Evolutionary conservation across 37 sponge, comb jelly and placozoan genomes (phyloP), one percentile per base, ranked within the genome.

Genomic region (Aphrocallistes beatrix): DNA sequence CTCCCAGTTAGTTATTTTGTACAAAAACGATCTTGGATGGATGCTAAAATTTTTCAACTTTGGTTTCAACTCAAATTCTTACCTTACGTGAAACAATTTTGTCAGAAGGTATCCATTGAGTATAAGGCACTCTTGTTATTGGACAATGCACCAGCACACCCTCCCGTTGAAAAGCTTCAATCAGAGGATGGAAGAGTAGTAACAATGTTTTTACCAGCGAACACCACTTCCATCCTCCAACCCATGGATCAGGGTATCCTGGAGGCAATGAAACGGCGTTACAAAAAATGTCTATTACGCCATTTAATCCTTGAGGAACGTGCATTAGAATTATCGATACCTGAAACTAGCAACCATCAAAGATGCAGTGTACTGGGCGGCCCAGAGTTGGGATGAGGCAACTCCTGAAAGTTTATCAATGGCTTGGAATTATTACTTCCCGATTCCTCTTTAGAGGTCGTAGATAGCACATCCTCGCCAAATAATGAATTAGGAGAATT

Each of bases 61-160:
- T 87, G 88, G 88, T 87, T 87, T 51, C 84, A 87, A 32, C n/a
- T 45, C 23, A 84, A 51, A 37, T 87, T 87, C 32, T 39, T 87
- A 38, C 84, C 36, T 82, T 36, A 25, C 37, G 83, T 82, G 21
- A 82, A 36, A 37, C 32, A 36, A 37, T 82, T 82, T 38, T 82
- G 81, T 82, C 19, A 37, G 38, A 36, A 48, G 37, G 81, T 25
- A 81, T 81, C 81, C 83, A 37, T 82, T 38, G 39, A 38, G 21
- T 82, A 82, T 82, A 82, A 82, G 83, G 39, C 39, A 38, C 83
- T 82, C 10, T 82, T 82, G 28, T 38, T 82, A 9, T 38, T 82
- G 3, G 83, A 25, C 39, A 82, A 30, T 82, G 83, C 83, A 21
- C 83, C 83, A 38, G 39, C 83, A 37, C 83, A 82, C 21, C 83